These are phyloP conservation scores for Heterodera carotae DNA, from an alignment of 1,140 invertebrate genomes.

Conservation along the genomic window DNA sequence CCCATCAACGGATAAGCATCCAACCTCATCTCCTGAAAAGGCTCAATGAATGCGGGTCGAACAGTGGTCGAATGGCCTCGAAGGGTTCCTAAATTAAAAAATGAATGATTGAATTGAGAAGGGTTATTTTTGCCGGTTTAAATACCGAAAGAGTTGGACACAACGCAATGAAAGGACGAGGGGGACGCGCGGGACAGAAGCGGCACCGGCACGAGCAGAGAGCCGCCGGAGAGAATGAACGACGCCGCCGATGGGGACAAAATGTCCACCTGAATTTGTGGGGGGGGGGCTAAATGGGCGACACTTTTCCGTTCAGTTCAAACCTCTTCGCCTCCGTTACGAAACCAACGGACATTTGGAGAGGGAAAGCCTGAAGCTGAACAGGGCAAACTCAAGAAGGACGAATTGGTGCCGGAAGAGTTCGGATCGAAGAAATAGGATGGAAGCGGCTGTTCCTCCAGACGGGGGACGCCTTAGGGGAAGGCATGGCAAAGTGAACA, in stretches of 20 bases:
- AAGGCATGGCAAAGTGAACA: conserved; percentile 13
- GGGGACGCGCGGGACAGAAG: conserved; percentile 15
- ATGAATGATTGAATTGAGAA: conserved; percentile 2
- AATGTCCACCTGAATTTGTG: conserved; percentile 34
- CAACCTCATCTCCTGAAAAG: conserved; percentile 40
- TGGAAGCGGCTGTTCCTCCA: conserved; percentile 33
- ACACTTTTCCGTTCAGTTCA: no score
- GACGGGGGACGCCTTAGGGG: conserved; percentile 33
- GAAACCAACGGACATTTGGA: conserved; percentile 43
- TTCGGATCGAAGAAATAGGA: conserved; percentile 28
- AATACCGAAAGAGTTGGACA: conserved; percentile 43
- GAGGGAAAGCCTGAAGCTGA: conserved; percentile 37
- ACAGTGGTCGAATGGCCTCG: conserved; percentile 37
- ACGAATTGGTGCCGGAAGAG: conserved; percentile 25
- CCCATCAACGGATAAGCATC: conserved; percentile 44
- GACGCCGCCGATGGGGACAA: conserved; percentile 9
- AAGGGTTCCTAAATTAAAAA: conserved; percentile 35
- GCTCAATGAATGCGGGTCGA: conserved; percentile 48
- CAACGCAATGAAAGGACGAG: conserved; percentile 43
- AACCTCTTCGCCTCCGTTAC: conserved; percentile 37
- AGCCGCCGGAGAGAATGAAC: conserved; percentile 45
- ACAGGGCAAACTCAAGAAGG: conserved; percentile 45
- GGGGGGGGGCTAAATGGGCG: conserved; percentile 7
- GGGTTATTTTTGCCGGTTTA: conserved; percentile 12
- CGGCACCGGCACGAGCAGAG: conserved; percentile 40